Base-by-base conservation (phyloP, 2,888 invertebrate species). In the Carpatolechia fugitivella region DNA sequence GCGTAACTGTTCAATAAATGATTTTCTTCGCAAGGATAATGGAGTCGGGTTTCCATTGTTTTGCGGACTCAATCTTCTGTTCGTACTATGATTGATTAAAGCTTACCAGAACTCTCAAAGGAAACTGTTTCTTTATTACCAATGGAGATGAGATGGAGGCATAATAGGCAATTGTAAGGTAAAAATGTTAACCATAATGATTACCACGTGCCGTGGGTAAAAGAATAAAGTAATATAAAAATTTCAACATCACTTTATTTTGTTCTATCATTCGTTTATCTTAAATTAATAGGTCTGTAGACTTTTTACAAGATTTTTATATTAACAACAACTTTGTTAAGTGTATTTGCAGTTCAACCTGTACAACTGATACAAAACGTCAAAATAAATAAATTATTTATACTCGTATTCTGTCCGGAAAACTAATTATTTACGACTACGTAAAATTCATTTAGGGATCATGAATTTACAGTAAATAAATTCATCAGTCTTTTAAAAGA, bases 401-500 rank as follows among this genome's bases (percentile, higher is more conserved):
- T 41, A 11, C 18, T 18, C 8, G 11, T 41, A 20, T 8, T 41
- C 3, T 18, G 11, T 11, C 10, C 14, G 14, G 13, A 6, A 16
- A 3, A 18, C 1, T 16, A 40, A 18, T 11, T 41, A 11, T 18
- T 20, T 16, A 11, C 14, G 18, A 38, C 6, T 3, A n/a, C 8
- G 14, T 16, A 16, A 16, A 16, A 16, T 38, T 38, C 6, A 24
- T 14, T 13, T 30, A 47, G 47, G 47, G 30, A 31, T 13, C 29
- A 44, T 29, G 4, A 44, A 40, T 24, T 33, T 52, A 70, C 72
- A 69, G 66, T 59, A 68, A 64, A 63, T 64, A 65, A 24, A 68
- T 65, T 73, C 74, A 70, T 87, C 87, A 87, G 87, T 88, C 87
- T 88, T 86, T 78, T 70, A 65, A 68, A 78, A 81, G 77, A 71